Base-by-base conservation (phyloP, 2,113 vertebrate species). In the Tringa solitaria region DNA sequence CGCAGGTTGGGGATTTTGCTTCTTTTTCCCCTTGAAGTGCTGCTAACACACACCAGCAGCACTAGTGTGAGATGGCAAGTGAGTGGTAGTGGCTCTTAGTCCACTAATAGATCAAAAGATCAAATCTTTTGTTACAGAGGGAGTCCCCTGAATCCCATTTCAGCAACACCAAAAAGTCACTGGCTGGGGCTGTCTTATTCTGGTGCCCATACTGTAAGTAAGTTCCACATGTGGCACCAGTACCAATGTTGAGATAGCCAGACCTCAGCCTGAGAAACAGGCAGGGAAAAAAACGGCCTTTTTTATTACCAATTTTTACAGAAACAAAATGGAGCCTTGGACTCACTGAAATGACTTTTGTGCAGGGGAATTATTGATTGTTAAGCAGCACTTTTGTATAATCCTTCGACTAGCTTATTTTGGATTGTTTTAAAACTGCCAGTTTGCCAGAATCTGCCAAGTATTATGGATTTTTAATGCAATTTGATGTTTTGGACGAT, bases 21-120 rank as follows among this genome's bases (percentile, higher is more conserved):
- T 6, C 23, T 45, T 0, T 28, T 67, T 2, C 56, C 48, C 7
- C 32, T 59, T 4, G 12, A 41, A 12, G 13, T 37, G 20, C 53
- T 63, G 83, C 84, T 18, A 14, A 35, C 48, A 12, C 10, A 8
- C 5, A 3, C 43, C 8, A 1, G 23, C 61, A 41, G 41, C 4
- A 3, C 35, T 50, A 11, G 53, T 6, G 18, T 27, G 7, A 30
- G 17, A 18, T 0, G 1, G 33, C 1, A 10, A 67, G 26, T 4
- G 54, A 79, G 22, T 3, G 41, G 46, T 4, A 51, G 53, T 54
- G 45, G 43, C 28, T 6, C 0, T 37, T 26, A 43, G n/a, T 13
- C 53, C 33, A 1, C 61, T 32, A 46, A 46, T 22, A 21, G 46
- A 46, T 46, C 20, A 46, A 46, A 46, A 37, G 6, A 14, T 28